phyloP scores from a whole-genome alignment of 2,113 vertebrate genomes.

The Rutilus rutilus region DNA sequence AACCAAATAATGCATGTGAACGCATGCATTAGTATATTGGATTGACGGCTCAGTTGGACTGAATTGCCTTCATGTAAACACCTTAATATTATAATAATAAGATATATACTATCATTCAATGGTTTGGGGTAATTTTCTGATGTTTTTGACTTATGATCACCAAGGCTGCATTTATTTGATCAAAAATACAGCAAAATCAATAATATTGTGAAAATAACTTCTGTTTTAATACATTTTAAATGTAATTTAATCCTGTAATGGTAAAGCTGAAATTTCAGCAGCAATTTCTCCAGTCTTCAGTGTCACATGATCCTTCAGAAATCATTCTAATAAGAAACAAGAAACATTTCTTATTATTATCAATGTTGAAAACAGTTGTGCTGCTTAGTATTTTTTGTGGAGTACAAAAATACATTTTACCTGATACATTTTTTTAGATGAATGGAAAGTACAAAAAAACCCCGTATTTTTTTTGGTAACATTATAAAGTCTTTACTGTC shows the following conservation, averaged over 20 bases:
- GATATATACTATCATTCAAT: background rate
- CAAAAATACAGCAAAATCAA: background rate
- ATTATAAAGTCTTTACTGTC: background rate
- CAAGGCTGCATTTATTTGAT: background rate
- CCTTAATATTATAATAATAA: no score
- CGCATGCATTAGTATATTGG: no score
- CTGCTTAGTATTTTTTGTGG: no score
- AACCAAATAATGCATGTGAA: no score
- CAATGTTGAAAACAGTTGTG: no score
- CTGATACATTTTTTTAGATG: no score
- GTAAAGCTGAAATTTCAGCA: background rate
- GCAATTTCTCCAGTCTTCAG: background rate
- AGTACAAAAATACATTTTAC: no score
- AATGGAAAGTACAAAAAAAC: background rate
- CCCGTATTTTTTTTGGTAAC: no score
- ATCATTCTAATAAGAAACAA: no score
- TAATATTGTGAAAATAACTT: background rate
- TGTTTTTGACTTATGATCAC: background rate
- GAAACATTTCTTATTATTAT: no score
- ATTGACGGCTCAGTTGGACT: no score
- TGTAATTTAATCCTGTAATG: background rate
- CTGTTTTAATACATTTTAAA: background rate
- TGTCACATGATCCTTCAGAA: background rate
- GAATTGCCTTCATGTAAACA: no score
- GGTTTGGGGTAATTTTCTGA: background rate